phyloP scores from a whole-genome alignment of 2,797 vertebrate species.

The Halcyon leucocephala region DNA sequence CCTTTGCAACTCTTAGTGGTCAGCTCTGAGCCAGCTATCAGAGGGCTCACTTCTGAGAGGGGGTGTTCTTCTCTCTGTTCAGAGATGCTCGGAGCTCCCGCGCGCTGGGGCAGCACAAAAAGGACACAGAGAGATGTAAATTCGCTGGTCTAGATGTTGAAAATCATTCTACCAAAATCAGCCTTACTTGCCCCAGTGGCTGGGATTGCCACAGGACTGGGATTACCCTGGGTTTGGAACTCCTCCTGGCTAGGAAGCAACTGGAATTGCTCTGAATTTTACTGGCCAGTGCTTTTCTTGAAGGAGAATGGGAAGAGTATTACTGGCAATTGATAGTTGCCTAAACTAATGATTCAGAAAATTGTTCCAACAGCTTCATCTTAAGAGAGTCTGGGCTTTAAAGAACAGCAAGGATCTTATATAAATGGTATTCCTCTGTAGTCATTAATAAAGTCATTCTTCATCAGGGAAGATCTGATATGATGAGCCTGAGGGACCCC shows the following conservation, averaged over 20 bases:
- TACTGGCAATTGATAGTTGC: neutral
- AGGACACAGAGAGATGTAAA: neutral
- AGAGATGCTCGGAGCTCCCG: neutral
- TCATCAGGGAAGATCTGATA: neutral
- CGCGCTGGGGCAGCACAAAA: neutral
- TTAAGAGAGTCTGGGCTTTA: neutral
- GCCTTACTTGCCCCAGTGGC: neutral
- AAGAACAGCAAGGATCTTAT: neutral
- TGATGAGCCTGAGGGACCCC: neutral
- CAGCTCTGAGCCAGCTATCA: neutral
- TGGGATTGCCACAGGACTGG: neutral
- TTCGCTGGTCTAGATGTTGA: accelerated
- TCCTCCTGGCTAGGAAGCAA: neutral
- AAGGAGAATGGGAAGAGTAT: neutral
- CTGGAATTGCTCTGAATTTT: neutral
- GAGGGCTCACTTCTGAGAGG: neutral
- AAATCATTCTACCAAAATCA: neutral
- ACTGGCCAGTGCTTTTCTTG: neutral
- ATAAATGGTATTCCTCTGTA: neutral
- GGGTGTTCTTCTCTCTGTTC: neutral
- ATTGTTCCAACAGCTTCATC: neutral
- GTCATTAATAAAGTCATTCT: neutral
- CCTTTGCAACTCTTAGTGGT: neutral
- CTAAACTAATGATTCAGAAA: neutral
- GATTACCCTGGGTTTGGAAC: neutral